Base-by-base conservation (phyloP, 2,888 invertebrate genomes). In the Norana najaformis region DNA sequence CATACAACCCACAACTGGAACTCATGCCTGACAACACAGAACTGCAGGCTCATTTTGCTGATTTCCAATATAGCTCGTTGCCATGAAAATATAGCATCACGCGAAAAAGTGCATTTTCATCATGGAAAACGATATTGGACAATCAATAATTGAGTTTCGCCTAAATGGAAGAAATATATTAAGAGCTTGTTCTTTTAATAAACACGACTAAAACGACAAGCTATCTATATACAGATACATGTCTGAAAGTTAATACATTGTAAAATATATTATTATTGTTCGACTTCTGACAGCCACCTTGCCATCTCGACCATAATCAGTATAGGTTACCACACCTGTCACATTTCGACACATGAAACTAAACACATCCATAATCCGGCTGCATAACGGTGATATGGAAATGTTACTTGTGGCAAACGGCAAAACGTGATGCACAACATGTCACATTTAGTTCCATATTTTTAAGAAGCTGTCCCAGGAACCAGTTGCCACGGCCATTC, bases 401-500 rank as follows among this genome's bases (percentile, higher is more conserved):
- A 36, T 85, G 85, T 85, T 37, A 35, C 85, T 85, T 36, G 85
- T 85, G 85, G 36, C 35, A 85, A 85, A 37, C 35, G 37, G 37
- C 35, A 85, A 85, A 35, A 36, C 37, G 85, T 85, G 85, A 85
- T 36, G 37, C 35, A 85, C 35, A 35, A 36, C 37, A 37, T 85
- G 85, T 36, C 88, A 88, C 41, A 30, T 38, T 89, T 98, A 99
- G 96, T 99, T 99, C 99, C 99, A 99, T 96, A 99, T 99, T 96
- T 99, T 99, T 93, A 99, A 97, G 97, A 99, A 99, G 95, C 98
- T 99, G 96, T 99, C 99, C 99, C 99, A 99, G 94, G 99, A 99
- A 95, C 99, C 99, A 94, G 99, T 99, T 95, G 99, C 99, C 93
- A 99, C 99, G 92, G 99, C 99, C 98, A 99, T 99, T 92, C 99